Percentiles rank a stretch among this genome's conserved stretches.
These are phyloP conservation scores for Chirona hameri DNA, from an alignment of 2,888 invertebrate genomes.

Conservation along the genomic window DNA sequence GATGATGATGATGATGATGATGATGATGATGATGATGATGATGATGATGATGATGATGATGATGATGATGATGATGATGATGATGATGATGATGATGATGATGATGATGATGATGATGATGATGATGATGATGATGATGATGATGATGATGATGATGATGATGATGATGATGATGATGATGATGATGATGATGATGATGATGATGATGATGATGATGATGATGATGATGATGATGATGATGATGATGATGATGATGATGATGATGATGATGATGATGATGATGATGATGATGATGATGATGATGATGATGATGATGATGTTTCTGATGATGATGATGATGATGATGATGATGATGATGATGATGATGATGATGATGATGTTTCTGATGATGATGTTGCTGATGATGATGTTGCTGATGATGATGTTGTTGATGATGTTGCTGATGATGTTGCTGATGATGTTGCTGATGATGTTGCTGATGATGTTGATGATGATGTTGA, in stretches of 20 bases:
- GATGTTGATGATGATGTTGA: too few species aligned
- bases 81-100: background rate
- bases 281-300: constrained; percentile 22
- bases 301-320: too few species aligned
- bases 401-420: too few species aligned
- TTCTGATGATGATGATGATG: too few species aligned
- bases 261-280: constrained; percentile 22
- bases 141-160: constrained; percentile 28
- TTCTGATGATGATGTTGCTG: too few species aligned
- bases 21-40: constrained; percentile 10
- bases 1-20: background rate
- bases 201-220: background rate
- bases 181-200: constrained; percentile 29
- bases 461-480: too few species aligned
- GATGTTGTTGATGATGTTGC: too few species aligned
- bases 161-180: constrained; percentile 29
- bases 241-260: constrained; percentile 10
- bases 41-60: background rate
- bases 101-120: background rate
- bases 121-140: constrained; percentile 13
- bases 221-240: constrained; percentile 3
- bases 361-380: too few species aligned
- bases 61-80: background rate
- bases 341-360: too few species aligned
- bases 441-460: too few species aligned